Percentiles rank a stretch among this genome's conserved stretches.
Conservation (phyloP, 2,888 invertebrate genomes). For the Cheilosia vulpina region DNA sequence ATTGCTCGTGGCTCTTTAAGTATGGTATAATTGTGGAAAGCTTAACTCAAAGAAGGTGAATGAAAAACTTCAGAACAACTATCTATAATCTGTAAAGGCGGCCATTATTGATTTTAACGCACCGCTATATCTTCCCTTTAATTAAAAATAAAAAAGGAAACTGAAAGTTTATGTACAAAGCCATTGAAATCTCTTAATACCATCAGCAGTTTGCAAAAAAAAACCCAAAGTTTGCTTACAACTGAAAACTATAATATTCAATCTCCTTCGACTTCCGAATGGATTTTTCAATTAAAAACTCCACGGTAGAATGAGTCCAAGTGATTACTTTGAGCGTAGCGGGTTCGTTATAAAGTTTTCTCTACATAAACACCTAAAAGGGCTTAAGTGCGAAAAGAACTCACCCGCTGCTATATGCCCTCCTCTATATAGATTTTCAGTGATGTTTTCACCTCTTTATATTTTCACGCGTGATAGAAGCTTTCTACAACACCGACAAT, state of each 20-base stretch:
- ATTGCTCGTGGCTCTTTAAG: too few species aligned
- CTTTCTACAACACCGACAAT: slow-evolving; percentile 25
- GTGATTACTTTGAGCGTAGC: slow-evolving; percentile 14
- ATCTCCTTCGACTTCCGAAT: slow-evolving; percentile 6
- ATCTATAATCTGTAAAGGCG: too few species aligned
- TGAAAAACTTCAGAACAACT: too few species aligned
- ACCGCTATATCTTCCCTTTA: too few species aligned
- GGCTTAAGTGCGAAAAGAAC: not conserved
- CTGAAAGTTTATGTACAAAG: too few species aligned
- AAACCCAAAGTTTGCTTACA: too few species aligned
- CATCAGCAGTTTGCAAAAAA: too few species aligned
- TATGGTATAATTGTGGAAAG: too few species aligned
- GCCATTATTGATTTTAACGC: too few species aligned
- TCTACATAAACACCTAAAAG: slow-evolving; percentile 4
- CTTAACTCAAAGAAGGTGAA: too few species aligned
- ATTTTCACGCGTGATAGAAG: slow-evolving; percentile 3
- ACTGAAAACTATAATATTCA: not conserved
- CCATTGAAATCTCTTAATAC: too few species aligned
- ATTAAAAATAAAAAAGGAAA: too few species aligned
- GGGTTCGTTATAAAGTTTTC: slow-evolving; percentile 19
- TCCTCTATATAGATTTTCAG: not conserved
- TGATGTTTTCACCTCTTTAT: slow-evolving; percentile 22
- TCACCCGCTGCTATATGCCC: not conserved
- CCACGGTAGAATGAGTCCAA: slow-evolving; percentile 13
- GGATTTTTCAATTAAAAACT: slow-evolving; percentile 33